Percentiles rank a stretch among this genome's conserved stretches.
Evolutionary conservation across 35 echinoderm and acorn worm species (phyloP).

Genomic region (Lytechinus variegatus): DNA sequence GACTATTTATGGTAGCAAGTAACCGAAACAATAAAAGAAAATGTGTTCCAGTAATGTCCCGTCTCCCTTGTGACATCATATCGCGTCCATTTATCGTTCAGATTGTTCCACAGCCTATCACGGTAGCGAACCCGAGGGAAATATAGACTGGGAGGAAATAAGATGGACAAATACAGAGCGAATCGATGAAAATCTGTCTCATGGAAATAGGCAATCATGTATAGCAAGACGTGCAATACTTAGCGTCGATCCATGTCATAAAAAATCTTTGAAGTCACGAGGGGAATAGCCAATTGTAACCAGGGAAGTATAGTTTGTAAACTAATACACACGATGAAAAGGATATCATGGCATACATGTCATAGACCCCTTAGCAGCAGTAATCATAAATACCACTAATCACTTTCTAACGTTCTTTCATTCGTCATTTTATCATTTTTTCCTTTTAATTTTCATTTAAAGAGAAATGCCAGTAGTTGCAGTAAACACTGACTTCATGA

Average conservation of each 20-base stretch:
- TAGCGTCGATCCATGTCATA: background rate
- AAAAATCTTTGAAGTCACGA: background rate
- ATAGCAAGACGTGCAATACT: background rate
- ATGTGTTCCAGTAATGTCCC: background rate
- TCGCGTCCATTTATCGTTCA: background rate
- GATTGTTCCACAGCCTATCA: background rate
- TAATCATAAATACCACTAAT: too few species aligned
- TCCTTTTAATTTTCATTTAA: too few species aligned
- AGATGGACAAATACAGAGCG: background rate
- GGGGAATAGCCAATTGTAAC: background rate
- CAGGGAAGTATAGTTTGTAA: background rate
- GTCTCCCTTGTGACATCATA: background rate
- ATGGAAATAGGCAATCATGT: background rate
- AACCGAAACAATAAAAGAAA: background rate
- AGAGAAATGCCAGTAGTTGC: too few species aligned
- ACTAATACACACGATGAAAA: background rate
- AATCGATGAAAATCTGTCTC: background rate
- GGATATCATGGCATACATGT: background rate
- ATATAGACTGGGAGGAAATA: background rate
- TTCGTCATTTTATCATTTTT: too few species aligned
- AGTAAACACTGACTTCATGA: too few species aligned
- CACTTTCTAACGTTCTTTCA: too few species aligned
- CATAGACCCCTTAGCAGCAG: too few species aligned
- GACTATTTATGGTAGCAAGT: background rate
- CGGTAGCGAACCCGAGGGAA: background rate